phyloP scores from a whole-genome alignment of 2,113 vertebrate species.

The Gymnobelideus leadbeateri region DNA sequence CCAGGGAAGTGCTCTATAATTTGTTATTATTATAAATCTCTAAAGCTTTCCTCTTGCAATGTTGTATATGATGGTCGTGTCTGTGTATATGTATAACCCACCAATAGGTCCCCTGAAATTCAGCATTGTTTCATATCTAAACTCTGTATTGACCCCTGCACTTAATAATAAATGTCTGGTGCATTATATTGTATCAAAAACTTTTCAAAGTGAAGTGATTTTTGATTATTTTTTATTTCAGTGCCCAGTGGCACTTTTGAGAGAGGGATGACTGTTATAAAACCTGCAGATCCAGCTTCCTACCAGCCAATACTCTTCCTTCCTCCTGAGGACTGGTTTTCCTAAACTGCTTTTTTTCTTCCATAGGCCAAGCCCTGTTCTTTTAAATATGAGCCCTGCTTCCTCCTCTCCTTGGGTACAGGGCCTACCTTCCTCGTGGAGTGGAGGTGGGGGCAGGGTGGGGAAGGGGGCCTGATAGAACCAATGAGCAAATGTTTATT shows the following conservation, averaged over 20 bases:
- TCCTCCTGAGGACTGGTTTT: neutral
- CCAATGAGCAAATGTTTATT: neutral
- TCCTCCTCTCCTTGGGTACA: neutral
- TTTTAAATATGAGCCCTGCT: neutral
- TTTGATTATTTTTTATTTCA: neutral
- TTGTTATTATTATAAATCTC: neutral
- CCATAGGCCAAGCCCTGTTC: conserved; percentile 24
- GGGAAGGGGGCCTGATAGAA: neutral
- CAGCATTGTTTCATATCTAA: neutral
- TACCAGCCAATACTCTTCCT: neutral
- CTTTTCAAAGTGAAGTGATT: neutral
- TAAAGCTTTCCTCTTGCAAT: neutral
- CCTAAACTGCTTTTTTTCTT: conserved; percentile 68
- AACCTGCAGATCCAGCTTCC: neutral
- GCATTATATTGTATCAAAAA: neutral
- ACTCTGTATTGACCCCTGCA: neutral
- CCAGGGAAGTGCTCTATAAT: neutral
- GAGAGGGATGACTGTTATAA: conserved; percentile 64
- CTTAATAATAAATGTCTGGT: neutral
- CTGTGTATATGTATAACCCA: neutral
- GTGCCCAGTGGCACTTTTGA: conserved; percentile 45
- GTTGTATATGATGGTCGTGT: neutral
- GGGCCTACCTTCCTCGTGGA: conserved; percentile 61
- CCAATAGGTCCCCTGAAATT: neutral
- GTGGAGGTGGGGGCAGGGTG: conserved; percentile 22